Base-by-base conservation (phyloP, 2,888 invertebrate species). In the Drosophila demipolita region DNA sequence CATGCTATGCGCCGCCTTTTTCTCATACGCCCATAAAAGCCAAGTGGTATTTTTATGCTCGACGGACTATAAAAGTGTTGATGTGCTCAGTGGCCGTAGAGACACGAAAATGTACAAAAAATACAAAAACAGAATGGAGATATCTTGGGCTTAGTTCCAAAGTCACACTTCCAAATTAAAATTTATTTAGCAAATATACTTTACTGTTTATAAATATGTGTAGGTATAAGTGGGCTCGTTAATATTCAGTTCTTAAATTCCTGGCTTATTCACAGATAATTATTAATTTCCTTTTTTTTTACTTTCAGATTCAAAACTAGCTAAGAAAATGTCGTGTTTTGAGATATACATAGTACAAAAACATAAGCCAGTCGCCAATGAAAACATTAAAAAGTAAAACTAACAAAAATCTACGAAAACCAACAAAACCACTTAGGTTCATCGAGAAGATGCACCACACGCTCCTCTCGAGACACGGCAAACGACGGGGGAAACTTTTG, bases 31-130 rank as follows among this genome's bases (percentile, higher is more conserved):
- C 53, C 32, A 29, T 29, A 60, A 45, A 42, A 33, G 23, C 49
- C 50, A 53, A 66, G 42, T 38, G 26, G 42, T 15, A 62, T 75
- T 87, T 79, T 87, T 76, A 75, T 75, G 88, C 88, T 85, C 66
- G 66, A 59, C 85, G 83, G 59, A 82, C 72, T 85, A 75, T 85
- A 75, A 90, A 89, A 86, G 60, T 77, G 83, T 66, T 63, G 11
- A 66, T 38, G 9, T 48, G 67, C 29, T 29, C 53, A 45, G 40
- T 60, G 45, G 11, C 15, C 29, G 58, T 42, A n/a, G 29, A 33
- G 36, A 42, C 71, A 69, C 54, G 61, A 61, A 61, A 66, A 64
- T 12, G 12, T 49, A 42, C 17, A 7, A 42, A 20, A 26, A 20
- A 12, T 20, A 45, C 45, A 45, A 45, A 45, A 45, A 45, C 15